phyloP scores from a whole-genome alignment of 2,888 invertebrate genomes.

The Dorcus parallelipipedus region DNA sequence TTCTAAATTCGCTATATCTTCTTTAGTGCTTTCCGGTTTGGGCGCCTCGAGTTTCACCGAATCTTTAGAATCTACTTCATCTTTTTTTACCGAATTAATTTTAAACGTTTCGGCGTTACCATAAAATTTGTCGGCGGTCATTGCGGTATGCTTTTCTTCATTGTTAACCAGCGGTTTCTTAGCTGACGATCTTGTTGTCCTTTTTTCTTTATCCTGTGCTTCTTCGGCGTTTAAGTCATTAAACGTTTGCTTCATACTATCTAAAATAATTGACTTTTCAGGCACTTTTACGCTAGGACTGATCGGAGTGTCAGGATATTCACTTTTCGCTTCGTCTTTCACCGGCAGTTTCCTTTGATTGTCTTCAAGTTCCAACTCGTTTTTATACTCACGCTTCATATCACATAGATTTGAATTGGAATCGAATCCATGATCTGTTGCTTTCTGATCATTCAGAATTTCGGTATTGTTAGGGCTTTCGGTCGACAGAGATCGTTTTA shows the following conservation, averaged over 20 bases:
- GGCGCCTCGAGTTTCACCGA: not conserved
- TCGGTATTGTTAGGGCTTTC: slow-evolving; percentile 21
- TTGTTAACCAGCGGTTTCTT: slow-evolving; percentile 16
- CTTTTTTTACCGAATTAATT: not conserved
- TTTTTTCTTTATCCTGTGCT: slow-evolving; percentile 26
- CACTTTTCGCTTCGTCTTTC: slow-evolving; percentile 12
- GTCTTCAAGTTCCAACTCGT: slow-evolving; percentile 11
- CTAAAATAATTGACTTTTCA: slow-evolving; percentile 53
- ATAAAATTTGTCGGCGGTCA: slow-evolving; percentile 6
- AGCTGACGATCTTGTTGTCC: slow-evolving; percentile 27
- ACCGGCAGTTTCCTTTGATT: slow-evolving; percentile 21
- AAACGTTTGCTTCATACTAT: slow-evolving; percentile 60
- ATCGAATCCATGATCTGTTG: slow-evolving; percentile 26
- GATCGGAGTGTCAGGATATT: slow-evolving; percentile 21
- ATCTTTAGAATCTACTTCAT: not conserved
- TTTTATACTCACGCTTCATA: slow-evolving; percentile 23
- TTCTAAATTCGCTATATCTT: slow-evolving; percentile 1
- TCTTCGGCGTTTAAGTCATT: slow-evolving; percentile 37
- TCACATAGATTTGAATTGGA: slow-evolving; percentile 44
- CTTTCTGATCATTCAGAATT: slow-evolving; percentile 5
- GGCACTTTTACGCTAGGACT: slow-evolving; percentile 50
- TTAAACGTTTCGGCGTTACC: not conserved
- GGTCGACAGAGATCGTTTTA: slow-evolving; percentile 23
- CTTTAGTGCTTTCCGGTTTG: not conserved
- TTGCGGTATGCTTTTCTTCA: slow-evolving; percentile 9